phyloP scores from a whole-genome alignment of 2,888 invertebrate species.

The Caradrina clavipalpis region DNA sequence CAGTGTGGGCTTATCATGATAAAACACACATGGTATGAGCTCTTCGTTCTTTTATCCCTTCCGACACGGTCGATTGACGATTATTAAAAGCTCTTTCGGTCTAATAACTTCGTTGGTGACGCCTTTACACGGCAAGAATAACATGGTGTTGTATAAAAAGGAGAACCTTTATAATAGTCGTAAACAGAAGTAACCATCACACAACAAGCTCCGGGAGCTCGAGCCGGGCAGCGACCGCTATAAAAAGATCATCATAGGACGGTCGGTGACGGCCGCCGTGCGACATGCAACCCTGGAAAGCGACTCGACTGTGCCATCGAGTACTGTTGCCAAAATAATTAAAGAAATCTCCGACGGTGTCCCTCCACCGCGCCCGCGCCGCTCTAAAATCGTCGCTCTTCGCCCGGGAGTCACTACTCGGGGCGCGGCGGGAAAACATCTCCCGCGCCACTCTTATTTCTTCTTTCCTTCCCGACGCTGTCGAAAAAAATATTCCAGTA shows the following conservation, averaged over 20 bases:
- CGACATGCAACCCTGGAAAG: conserved; percentile 91
- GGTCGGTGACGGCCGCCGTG: conserved; percentile 84
- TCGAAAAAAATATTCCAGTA: conserved; percentile 88
- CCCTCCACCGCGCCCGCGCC: conserved; percentile 92
- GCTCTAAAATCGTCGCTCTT: conserved; percentile 91
- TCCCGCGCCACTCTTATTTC: conserved; percentile 91
- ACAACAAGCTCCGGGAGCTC: conserved; percentile 82
- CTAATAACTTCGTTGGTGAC: conserved; percentile 23
- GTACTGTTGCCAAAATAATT: conserved; percentile 95
- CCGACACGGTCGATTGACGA: conserved; percentile 42
- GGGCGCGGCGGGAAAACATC: conserved; percentile 91
- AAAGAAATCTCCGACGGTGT: conserved; percentile 93
- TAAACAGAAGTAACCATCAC: conserved; percentile 76
- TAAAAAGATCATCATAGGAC: conserved; percentile 90
- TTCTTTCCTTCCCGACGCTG: conserved; percentile 91
- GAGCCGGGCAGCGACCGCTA: conserved; percentile 89
- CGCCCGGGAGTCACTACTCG: conserved; percentile 91
- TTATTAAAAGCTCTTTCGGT: conserved; percentile 52
- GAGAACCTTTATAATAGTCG: conserved; percentile 71
- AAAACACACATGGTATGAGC: conserved; percentile 42
- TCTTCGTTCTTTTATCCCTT: conserved; percentile 39
- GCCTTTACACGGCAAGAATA: conserved; percentile 42
- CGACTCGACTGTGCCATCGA: conserved; percentile 90
- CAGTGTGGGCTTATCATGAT: conserved; percentile 61
- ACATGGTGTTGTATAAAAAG: conserved; percentile 57